Base-by-base conservation (phyloP, 2,113 vertebrate genomes). In the Nematolebias whitei region DNA sequence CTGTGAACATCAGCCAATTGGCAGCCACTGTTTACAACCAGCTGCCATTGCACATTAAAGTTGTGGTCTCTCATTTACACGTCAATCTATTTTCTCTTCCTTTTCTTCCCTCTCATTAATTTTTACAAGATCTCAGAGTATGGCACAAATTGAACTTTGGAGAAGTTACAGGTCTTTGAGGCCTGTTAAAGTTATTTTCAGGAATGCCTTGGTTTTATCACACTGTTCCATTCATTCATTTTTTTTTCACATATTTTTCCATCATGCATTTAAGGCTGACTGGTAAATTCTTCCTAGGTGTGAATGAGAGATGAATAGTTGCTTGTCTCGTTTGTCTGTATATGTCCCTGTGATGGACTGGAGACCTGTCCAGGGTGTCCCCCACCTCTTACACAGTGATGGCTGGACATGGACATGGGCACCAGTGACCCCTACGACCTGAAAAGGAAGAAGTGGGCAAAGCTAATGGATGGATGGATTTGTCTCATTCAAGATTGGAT, bases 1-100 rank as follows among this genome's bases (percentile, higher is more conserved):
- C 71, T 85, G 67, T 86, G 82, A 83, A 68, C 60, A 1, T 2
- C 50, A n/a, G 86, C 89, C 88, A 92, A 80, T 72, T 91, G 86
- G 88, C 88, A 85, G 72, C 66, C 38, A 3, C 62, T 38, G 43
- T 88, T 89, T 82, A 85, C 82, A 75, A 54, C 66, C 89, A 91
- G 88, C 87, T 90, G 89, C 69, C 73, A 68, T 76, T 65, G 53
- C 76, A 71, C 68, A 78, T 74, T 82, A 71, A 84, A 79, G 69
- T 68, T 62, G n/a, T 66, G 63, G 75, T 79, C 61, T 73, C 67
- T 76, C 49, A 60, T 80, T 83, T 74, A 76, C 69, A 82, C 84
- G 82, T 84, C 71, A 74, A 47, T 85, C 74, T 51, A 72, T 63
- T 70, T 77, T 71, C 44, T 55, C 65, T 65, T 59, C 19, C 48